These are phyloP conservation scores for Parazoanthus swiftii DNA, from an alignment of 92 coral and sea anemone species.

Conservation along the genomic window DNA sequence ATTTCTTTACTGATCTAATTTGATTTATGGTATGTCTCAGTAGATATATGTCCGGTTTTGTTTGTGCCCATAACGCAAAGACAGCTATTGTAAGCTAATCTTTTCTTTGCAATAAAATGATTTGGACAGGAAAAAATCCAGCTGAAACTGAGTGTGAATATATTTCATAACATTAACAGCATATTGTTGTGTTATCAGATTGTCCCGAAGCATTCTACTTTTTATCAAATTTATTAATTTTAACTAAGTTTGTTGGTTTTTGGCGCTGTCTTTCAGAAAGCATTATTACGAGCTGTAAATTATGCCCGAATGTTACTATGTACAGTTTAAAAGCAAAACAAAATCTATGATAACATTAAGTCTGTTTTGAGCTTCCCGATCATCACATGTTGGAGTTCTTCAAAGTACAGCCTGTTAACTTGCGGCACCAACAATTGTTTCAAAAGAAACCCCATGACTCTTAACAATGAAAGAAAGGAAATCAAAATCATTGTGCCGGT, in stretches of 20 bases:
- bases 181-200: conserved; percentile 8
- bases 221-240: neutral
- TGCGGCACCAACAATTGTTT: neutral
- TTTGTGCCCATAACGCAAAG: neutral
- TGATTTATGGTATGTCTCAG: neutral
- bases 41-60: neutral
- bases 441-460: neutral
- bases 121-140: neutral
- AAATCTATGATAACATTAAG: conserved; percentile 5
- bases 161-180: neutral
- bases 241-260: conserved; percentile 4
- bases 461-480: neutral
- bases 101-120: conserved; percentile 1
- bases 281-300: neutral
- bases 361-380: neutral
- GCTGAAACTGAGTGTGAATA: neutral
- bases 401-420: neutral
- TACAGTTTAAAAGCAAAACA: neutral
- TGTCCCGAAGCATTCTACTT: neutral
- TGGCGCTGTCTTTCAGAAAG: neutral
- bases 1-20: neutral
- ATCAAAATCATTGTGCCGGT: neutral
- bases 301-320: neutral
- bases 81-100: neutral
- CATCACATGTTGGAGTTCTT: conserved; percentile 18